phyloP scores from a whole-genome alignment of 2,113 vertebrate species.

The human (Homo sapiens) region DNA sequence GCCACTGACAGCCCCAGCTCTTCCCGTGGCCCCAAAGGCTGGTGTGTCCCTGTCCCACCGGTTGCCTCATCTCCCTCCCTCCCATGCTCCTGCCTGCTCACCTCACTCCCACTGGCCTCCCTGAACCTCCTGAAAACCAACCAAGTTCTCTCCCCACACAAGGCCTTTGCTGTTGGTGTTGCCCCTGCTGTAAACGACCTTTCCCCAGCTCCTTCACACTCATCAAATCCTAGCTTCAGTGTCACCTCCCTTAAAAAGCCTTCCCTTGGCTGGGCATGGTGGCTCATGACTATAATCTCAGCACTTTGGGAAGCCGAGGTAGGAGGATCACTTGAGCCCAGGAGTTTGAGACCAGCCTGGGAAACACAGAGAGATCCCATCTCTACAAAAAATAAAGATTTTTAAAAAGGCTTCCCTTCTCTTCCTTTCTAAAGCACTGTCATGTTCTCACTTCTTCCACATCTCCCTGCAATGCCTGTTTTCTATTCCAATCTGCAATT shows the following conservation, averaged over 20 bases:
- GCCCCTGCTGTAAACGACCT: background rate
- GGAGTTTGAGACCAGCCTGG: no score
- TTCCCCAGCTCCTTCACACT: background rate
- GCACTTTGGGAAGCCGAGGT: no score
- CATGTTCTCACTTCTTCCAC: fast-evolving
- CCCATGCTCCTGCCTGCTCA: fast-evolving
- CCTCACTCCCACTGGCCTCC: background rate
- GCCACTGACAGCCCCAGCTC: background rate
- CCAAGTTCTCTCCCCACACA: background rate
- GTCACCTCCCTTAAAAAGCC: background rate
- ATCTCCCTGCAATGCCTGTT: background rate
- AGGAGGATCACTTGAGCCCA: no score
- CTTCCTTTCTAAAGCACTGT: background rate
- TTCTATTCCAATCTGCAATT: background rate
- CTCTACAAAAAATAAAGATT: no score
- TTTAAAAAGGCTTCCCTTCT: background rate
- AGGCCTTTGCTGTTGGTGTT: background rate
- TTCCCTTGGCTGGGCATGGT: no score
- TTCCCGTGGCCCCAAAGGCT: background rate
- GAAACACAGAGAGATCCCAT: no score
- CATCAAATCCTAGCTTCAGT: background rate
- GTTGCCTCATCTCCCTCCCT: background rate
- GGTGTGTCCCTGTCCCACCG: background rate
- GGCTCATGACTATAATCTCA: no score
- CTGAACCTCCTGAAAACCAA: background rate